Evolutionary conservation across 2,888 invertebrate species (phyloP).

Genomic region (Epicampocera succincta): DNA sequence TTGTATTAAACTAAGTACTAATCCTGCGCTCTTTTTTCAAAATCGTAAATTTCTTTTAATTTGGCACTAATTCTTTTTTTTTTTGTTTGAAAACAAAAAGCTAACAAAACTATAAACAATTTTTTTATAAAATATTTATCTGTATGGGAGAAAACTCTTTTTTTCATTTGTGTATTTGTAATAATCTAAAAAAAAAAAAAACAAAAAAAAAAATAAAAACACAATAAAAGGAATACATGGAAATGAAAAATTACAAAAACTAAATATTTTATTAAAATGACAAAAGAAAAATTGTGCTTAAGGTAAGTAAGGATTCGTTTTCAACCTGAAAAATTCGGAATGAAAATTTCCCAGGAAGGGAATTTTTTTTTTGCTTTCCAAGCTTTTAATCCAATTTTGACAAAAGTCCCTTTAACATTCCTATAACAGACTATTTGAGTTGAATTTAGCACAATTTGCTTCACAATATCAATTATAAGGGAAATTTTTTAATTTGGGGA

Average conservation of each 20-base stretch:
- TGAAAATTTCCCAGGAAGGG: too few species aligned
- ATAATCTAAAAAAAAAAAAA: conserved; percentile 54
- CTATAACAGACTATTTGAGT: too few species aligned
- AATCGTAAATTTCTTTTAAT: conserved; percentile 46
- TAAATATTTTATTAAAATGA: conserved; percentile 23
- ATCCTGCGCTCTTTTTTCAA: conserved; percentile 30
- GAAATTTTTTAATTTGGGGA: too few species aligned
- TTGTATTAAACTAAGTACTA: conserved; percentile 61
- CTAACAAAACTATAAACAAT: conserved; percentile 20
- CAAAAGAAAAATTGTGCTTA: too few species aligned
- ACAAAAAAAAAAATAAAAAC: conserved; percentile 52
- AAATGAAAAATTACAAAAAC: conserved; percentile 21
- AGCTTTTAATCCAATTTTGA: too few species aligned
- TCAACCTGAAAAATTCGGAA: too few species aligned
- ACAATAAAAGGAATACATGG: conserved; percentile 34
- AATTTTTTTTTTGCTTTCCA: too few species aligned
- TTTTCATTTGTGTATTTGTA: conserved; percentile 62
- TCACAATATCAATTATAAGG: too few species aligned
- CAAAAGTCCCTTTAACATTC: too few species aligned
- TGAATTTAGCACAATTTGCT: too few species aligned
- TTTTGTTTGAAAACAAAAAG: neutral
- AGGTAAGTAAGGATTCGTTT: too few species aligned
- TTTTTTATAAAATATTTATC: conserved; percentile 50
- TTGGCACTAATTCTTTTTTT: conserved; percentile 58
- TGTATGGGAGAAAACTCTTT: conserved; percentile 42